Evolutionary conservation across 2,888 invertebrate species (phyloP).

Genomic region (Parnassius smintheus): DNA sequence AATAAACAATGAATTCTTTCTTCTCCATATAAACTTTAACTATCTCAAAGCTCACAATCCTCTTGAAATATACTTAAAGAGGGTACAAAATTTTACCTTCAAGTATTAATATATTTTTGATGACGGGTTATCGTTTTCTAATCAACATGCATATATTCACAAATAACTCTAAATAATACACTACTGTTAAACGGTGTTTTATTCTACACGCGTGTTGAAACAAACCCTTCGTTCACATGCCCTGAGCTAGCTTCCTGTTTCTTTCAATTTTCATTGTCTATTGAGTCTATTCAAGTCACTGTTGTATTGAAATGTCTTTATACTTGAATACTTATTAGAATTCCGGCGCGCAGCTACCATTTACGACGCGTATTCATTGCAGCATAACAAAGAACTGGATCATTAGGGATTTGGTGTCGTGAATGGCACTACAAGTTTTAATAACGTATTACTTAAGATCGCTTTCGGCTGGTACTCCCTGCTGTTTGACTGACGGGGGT

Average conservation of each 20-base stretch:
- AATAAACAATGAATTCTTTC: too few species aligned
- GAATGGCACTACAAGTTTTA: slow-evolving; percentile 2
- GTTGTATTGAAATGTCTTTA: slow-evolving; percentile 21
- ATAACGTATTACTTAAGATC: slow-evolving; percentile 2
- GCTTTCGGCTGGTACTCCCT: slow-evolving; percentile 3
- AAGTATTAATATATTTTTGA: too few species aligned
- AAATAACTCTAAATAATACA: background rate
- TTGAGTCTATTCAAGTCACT: slow-evolving; percentile 14
- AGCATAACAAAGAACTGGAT: slow-evolving; percentile 6
- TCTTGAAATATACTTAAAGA: too few species aligned
- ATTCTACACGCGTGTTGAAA: slow-evolving; percentile 11
- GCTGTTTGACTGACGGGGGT: background rate
- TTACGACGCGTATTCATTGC: slow-evolving; percentile 16
- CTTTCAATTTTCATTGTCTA: slow-evolving; percentile 20
- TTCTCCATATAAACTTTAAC: too few species aligned
- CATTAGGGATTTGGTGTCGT: slow-evolving; percentile 9
- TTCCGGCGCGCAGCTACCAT: slow-evolving; percentile 18
- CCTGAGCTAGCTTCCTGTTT: slow-evolving; percentile 21
- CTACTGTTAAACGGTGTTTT: slow-evolving; percentile 6
- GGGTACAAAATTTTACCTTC: too few species aligned
- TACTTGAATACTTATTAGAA: slow-evolving; percentile 19
- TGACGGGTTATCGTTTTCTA: background rate
- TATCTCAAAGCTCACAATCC: too few species aligned
- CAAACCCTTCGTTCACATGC: slow-evolving; percentile 11
- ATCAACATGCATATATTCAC: background rate